Base-by-base conservation (phyloP, 2,113 vertebrate genomes). In the Xerus inauris region DNA sequence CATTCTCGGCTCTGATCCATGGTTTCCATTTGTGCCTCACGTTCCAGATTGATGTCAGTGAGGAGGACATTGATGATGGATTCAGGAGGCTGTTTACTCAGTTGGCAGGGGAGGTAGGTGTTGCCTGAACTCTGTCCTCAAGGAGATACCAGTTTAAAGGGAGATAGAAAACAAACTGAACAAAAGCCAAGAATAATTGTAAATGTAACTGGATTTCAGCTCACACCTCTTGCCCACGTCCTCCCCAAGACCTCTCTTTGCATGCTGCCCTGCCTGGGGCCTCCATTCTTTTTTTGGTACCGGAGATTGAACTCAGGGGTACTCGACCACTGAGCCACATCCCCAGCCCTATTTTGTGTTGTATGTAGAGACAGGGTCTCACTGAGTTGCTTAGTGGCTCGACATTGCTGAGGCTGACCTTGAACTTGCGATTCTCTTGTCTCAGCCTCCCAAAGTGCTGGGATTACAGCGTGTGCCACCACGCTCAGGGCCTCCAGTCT, bases 41-140 rank as follows among this genome's bases (percentile, higher is more conserved):
- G 76, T 87, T 94, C 47, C 92, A 98, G 98, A 97, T 97, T 0
- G 98, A 98, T 6, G n/a, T 98, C 47, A 97, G 91, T 0, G 99
- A 99, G 97, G 98, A 99, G 0, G 97, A 98, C 94, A 99, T 99
- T 0, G 98, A 98, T 0, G 97, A 98, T 20, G 98, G 84, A 28
- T 99, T 99, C 97, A 97, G 98, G 94, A 98, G 88, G 90, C 94
- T 99, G 88, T 99, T 99, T 84, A 96, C 94, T 51, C 98, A 99
- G 89, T 77, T 99, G 79, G 98, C 99, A 4, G 99, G 99, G 89
- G 98, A 97, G 89, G 99, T 99, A 93, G 97, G 98, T 98, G 6
- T 81, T 14, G 57, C 38, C 19, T 5, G 2, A 38, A 8, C 47
- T 14, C 11, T 9, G 12, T 67, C 71, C 80, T 26, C 22, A 40